phyloP scores from a whole-genome alignment of 2,888 invertebrate species.

The Calameuta idolon region DNA sequence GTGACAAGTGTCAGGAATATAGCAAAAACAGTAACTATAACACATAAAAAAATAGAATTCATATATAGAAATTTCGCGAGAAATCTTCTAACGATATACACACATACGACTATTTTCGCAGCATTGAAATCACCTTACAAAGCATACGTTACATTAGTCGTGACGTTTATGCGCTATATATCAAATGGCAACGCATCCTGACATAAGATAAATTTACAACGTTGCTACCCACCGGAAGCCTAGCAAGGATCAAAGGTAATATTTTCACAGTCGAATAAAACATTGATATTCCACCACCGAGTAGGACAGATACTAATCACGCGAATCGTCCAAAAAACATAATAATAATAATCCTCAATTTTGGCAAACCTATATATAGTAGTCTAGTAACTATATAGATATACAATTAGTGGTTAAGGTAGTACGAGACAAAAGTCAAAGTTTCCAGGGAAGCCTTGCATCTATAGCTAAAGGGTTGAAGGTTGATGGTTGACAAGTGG shows the following conservation, averaged over 20 bases:
- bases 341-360: background rate
- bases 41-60: background rate
- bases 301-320: background rate
- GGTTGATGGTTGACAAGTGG: background rate
- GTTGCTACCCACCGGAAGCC: background rate
- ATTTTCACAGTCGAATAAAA: background rate
- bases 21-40: background rate
- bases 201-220: background rate
- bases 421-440: background rate
- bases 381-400: background rate
- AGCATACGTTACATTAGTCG: conserved; percentile 20
- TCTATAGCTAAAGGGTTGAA: background rate
- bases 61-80: conserved; percentile 13
- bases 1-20: background rate
- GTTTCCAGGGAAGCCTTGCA: background rate
- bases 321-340: background rate
- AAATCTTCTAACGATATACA: background rate
- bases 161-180: conserved; percentile 16
- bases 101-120: conserved; percentile 15
- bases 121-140: conserved; percentile 31
- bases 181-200: background rate
- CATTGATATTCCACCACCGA: background rate
- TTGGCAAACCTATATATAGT: background rate
- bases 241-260: background rate
- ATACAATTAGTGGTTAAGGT: background rate